Base-by-base conservation (phyloP, 2,113 vertebrate genomes). In the Ptyas mucosa region DNA sequence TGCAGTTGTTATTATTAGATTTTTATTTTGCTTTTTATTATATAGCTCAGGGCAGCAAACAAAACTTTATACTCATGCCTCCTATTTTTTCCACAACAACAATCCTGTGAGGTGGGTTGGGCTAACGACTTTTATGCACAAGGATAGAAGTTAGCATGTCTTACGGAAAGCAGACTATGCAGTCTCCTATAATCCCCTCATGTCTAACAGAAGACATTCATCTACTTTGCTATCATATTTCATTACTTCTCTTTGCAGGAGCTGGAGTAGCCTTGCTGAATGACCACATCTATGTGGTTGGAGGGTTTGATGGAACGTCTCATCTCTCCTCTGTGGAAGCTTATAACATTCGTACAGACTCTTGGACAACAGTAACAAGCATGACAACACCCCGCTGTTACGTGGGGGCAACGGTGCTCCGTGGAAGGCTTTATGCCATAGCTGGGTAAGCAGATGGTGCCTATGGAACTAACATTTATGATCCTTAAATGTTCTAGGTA, bases 381-480 rank as follows among this genome's bases (percentile, higher is more conserved):
- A 99, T 99, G 99, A 99, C 99, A 7, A 99, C 99, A 0, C 99
- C 99, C 0, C 98, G 99, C 12, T 99, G 99, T 97, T 99, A 99
- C 0, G 99, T 99, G 10, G 99, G 99, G 51, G 99, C 99, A 61
- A 99, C 99, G 0, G 99, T 99, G 52, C 98, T 99, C 93, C 97
- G 99, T 55, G 99, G 99, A 39, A 98, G 99, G 51, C 98, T 99
- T 7, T 99, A 99, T 18, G 99, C 99, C 39, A 99, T 99, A 29
- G 99, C 99, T 4, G 99, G 99, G 99, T 99, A 90, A 98, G 98
- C 0, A 46, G 39, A 1, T 0, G 55, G 26, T 54, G 92, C 85
- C 24, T 57, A 8, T 3, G 34, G 20, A 34, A 15, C 24, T 55
- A 14, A 12, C 34, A 8, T 39, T 21, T 81, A 23, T 55, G 61